phyloP scores from a whole-genome alignment of 1,140 invertebrate genomes.

The Leptinotarsa defecta region DNA sequence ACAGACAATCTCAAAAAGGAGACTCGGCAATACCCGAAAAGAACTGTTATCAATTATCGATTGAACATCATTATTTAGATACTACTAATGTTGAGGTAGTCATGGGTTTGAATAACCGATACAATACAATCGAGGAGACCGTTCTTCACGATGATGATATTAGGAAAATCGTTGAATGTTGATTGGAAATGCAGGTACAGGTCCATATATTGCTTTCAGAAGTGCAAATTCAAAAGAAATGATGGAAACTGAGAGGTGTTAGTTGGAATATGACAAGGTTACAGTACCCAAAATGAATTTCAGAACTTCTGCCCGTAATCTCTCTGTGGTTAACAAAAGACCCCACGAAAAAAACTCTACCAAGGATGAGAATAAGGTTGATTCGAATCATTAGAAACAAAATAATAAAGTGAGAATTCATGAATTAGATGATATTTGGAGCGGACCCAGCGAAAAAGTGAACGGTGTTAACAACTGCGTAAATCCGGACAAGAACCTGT shows the following conservation, averaged over 20 bases:
- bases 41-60: neutral
- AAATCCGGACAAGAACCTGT: constrained; percentile 24
- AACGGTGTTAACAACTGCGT: constrained; percentile 12
- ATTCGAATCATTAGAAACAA: neutral
- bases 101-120: no score
- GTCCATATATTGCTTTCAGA: no score
- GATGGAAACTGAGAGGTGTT: neutral
- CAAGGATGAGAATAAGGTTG: neutral
- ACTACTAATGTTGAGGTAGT: neutral
- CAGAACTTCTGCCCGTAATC: neutral
- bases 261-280: neutral
- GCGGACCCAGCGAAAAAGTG: constrained; percentile 24
- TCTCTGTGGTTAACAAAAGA: neutral
- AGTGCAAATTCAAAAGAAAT: neutral
- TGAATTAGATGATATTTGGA: constrained; percentile 24
- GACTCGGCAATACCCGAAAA: neutral
- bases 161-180: no score
- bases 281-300: neutral
- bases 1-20: neutral
- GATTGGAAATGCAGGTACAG: no score
- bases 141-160: no score
- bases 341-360: neutral
- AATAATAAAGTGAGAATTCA: neutral
- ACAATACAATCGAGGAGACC: no score
- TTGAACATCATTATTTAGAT: neutral